Percentiles rank a stretch among this genome's conserved stretches.
Conservation (phyloP, 2,797 vertebrate genomes). For the Manis javanica region DNA sequence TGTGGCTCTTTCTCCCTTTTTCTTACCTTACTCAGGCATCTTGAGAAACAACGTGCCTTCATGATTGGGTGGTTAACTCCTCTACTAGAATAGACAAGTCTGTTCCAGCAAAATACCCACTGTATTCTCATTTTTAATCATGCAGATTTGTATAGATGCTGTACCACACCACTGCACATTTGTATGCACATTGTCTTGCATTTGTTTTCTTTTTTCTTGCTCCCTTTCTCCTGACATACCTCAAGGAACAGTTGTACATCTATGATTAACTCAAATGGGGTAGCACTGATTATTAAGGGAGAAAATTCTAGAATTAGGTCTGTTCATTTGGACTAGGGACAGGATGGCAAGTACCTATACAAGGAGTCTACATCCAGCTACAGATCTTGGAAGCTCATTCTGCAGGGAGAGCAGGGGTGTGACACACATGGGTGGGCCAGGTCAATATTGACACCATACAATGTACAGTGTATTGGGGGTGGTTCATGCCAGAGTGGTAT, state of each 20-base stretch:
- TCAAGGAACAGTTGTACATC: slow-evolving; percentile 18
- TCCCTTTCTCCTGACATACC: neutral
- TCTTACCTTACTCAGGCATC: neutral
- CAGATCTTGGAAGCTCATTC: neutral
- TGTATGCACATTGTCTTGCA: neutral
- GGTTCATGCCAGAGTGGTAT: neutral
- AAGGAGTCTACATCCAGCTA: neutral
- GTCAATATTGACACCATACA: neutral
- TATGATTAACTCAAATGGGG: neutral
- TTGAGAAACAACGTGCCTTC: neutral
- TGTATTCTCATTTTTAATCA: neutral
- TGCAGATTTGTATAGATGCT: no score
- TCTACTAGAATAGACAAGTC: neutral
- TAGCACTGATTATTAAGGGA: slow-evolving; percentile 9
- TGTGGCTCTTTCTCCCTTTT: neutral
- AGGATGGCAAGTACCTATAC: neutral
- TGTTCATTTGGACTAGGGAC: neutral
- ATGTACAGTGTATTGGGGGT: neutral
- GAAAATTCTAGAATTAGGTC: slow-evolving; percentile 43
- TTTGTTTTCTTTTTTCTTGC: slow-evolving; percentile 21
- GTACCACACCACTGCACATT: neutral
- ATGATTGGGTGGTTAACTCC: neutral
- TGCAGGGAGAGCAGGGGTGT: neutral
- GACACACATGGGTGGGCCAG: neutral
- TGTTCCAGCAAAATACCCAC: neutral